Evolutionary conservation across 1,140 invertebrate genomes (phyloP).

Genomic region (Aphidius ervi): DNA sequence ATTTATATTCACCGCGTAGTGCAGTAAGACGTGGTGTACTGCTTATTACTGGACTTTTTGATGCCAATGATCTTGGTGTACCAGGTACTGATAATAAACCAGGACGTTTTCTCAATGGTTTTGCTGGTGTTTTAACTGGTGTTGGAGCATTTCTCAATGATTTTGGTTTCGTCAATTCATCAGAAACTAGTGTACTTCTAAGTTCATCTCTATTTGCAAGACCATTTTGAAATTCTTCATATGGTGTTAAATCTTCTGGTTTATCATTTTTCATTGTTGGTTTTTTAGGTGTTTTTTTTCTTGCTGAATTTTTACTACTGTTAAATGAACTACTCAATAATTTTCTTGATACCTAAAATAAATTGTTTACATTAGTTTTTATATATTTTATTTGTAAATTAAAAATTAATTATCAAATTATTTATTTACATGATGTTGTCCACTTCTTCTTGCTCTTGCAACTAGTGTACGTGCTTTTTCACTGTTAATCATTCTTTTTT

Average conservation of each 20-base stretch:
- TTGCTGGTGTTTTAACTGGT: constrained; percentile 41
- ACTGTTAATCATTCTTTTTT: constrained; percentile 29
- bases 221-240: constrained; percentile 47
- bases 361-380: constrained; percentile 7
- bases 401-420: constrained; percentile 2
- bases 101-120: constrained; percentile 38
- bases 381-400: background rate
- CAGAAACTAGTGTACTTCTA: constrained; percentile 42
- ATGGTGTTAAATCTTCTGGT: constrained; percentile 23
- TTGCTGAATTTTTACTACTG: background rate
- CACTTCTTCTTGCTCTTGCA: constrained; percentile 33
- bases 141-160: constrained; percentile 32
- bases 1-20: constrained; percentile 9
- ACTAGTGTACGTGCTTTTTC: constrained; percentile 30
- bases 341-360: constrained; percentile 6
- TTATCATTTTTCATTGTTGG: constrained; percentile 1
- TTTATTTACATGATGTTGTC: constrained; percentile 26
- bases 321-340: background rate
- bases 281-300: constrained; percentile 13
- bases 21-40: constrained; percentile 25
- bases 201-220: constrained; percentile 39
- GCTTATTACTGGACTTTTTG: constrained; percentile 29
- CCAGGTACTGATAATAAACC: constrained; percentile 23
- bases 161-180: constrained; percentile 13
- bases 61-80: constrained; percentile 21